phyloP scores from a whole-genome alignment of 2,797 vertebrate genomes.

The Anabas testudineus region DNA sequence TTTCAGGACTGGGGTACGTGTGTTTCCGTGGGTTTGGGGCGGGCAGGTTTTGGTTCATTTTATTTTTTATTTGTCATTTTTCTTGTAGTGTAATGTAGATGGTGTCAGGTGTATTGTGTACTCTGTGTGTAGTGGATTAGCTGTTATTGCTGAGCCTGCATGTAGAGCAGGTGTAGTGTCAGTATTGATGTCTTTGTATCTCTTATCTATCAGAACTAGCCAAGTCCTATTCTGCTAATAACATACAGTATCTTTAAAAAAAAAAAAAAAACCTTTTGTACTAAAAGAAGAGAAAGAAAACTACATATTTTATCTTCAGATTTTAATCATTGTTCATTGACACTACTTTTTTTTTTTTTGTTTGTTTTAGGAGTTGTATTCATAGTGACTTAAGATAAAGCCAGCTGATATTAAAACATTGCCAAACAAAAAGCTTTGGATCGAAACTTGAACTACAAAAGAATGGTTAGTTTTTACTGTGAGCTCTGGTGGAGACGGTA shows the following conservation, averaged over 20 bases:
- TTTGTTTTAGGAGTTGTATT: slow-evolving; percentile 57
- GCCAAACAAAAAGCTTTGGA: slow-evolving; percentile 85
- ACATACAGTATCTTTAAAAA: slow-evolving; percentile 75
- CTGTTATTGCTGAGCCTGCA: slow-evolving; percentile 76
- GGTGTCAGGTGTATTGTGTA: slow-evolving; percentile 74
- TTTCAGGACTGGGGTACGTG: slow-evolving; percentile 42
- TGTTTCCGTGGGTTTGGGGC: slow-evolving; percentile 42
- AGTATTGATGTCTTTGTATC: slow-evolving; percentile 78
- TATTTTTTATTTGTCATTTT: slow-evolving; percentile 70
- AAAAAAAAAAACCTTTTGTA: slow-evolving; percentile 71
- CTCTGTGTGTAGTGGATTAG: slow-evolving; percentile 80
- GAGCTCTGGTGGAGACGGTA: slow-evolving; percentile 48
- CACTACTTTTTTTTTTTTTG: slow-evolving; percentile 63
- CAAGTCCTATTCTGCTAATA: slow-evolving; percentile 78
- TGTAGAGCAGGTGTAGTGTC: slow-evolving; percentile 78
- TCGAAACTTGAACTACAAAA: slow-evolving; percentile 83
- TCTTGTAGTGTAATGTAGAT: slow-evolving; percentile 78
- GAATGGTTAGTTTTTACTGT: slow-evolving; percentile 67
- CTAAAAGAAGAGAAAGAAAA: slow-evolving; percentile 77
- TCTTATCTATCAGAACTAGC: slow-evolving; percentile 80
- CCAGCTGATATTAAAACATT: slow-evolving; percentile 80
- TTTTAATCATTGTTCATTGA: slow-evolving; percentile 74
- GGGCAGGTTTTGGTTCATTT: slow-evolving; percentile 48
- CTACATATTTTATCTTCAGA: slow-evolving; percentile 69
- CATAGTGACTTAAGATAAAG: slow-evolving; percentile 55